Evolutionary conservation across 2,888 invertebrate species (phyloP).

Genomic region (Alsophila aescularia): DNA sequence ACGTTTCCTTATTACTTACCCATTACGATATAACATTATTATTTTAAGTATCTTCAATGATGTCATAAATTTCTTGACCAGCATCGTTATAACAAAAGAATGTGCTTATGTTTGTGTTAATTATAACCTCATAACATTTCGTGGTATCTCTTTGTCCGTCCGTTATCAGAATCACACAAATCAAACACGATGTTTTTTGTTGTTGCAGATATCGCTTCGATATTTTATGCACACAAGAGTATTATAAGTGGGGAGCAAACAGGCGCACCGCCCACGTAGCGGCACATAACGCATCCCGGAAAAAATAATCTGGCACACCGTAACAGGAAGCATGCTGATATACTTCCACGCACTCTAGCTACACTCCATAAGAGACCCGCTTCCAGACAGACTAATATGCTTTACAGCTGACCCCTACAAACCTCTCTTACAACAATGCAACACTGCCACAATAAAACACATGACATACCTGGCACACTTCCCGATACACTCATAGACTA

Average conservation of each 20-base stretch:
- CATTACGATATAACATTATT: constrained; percentile 3
- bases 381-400: constrained; percentile 55
- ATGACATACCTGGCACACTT: constrained; percentile 24
- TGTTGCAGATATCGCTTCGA: constrained; percentile 80
- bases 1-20: constrained; percentile 27
- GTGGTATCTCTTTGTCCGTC: constrained; percentile 41
- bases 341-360: constrained; percentile 46
- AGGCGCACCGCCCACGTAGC: constrained; percentile 69
- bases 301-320: constrained; percentile 77
- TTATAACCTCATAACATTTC: constrained; percentile 14
- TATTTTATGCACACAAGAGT: constrained; percentile 79
- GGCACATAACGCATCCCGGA: constrained; percentile 77
- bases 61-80: constrained; percentile 24
- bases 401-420: constrained; percentile 70
- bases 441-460: constrained; percentile 35
- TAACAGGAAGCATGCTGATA: constrained; percentile 76
- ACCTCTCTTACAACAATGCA: constrained; percentile 42
- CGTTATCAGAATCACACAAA: constrained; percentile 50
- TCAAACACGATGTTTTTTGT: constrained; percentile 56
- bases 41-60: constrained; percentile 17
- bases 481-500: constrained; percentile 9
- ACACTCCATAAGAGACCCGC: constrained; percentile 44
- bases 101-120: constrained; percentile 22
- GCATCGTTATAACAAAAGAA: constrained; percentile 20
- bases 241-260: constrained; percentile 75